Conservation (phyloP, 2,888 invertebrate species). For the Cantharis rufa region DNA sequence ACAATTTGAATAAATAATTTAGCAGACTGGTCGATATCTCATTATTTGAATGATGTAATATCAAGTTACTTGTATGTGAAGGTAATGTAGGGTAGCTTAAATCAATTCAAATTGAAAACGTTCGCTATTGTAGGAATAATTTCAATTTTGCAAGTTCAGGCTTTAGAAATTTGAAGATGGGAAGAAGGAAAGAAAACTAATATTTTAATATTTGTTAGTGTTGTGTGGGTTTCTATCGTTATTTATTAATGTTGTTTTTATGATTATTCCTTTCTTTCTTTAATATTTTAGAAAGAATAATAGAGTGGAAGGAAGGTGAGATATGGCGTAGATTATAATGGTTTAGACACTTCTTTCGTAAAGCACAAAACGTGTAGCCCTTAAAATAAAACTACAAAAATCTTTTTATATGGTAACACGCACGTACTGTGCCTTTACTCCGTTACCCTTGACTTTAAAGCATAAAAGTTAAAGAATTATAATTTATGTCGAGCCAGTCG, state of each 20-base stretch:
- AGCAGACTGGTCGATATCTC: background rate
- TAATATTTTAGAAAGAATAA: background rate
- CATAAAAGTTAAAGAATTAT: conserved; percentile 17
- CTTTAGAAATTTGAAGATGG: background rate
- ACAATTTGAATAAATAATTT: conserved; percentile 1
- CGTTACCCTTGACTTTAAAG: conserved; percentile 4
- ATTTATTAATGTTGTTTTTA: background rate
- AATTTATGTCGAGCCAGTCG: conserved; percentile 18
- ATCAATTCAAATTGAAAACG: background rate
- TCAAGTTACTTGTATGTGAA: background rate
- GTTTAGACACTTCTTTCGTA: conserved; percentile 13
- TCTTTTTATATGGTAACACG: conserved; percentile 5
- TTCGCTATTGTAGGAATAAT: background rate
- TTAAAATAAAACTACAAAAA: conserved; percentile 6
- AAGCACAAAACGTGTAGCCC: background rate
- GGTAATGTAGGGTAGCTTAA: background rate
- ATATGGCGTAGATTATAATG: conserved; percentile 10
- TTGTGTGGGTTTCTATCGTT: background rate
- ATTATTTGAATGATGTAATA: background rate
- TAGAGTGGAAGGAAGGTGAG: background rate
- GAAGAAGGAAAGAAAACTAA: background rate
- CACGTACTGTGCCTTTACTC: conserved; percentile 5
- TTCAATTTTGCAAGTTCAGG: background rate
- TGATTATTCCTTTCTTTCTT: background rate
- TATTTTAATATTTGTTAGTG: background rate